Conservation (phyloP, 1,140 invertebrate species). For the Halyomorpha halys region DNA sequence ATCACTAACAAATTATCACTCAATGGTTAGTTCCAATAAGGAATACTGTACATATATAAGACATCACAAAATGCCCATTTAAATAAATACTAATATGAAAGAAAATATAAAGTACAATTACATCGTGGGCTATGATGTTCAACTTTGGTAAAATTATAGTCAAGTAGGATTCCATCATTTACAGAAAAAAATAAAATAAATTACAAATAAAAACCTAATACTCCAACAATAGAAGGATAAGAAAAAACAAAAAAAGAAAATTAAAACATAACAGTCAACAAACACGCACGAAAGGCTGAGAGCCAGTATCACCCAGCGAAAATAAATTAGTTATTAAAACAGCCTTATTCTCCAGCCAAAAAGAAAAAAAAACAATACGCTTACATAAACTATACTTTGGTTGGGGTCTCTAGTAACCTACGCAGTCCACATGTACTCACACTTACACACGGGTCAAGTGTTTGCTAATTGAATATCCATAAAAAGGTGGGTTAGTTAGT, state of each 20-base stretch:
- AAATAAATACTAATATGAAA: slow-evolving; percentile 2
- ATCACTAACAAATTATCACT: slow-evolving; percentile 17
- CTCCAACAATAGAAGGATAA: too few relatives aligned
- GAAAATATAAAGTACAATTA: background rate
- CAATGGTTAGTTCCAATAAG: background rate
- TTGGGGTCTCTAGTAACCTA: background rate
- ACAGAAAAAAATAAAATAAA: background rate
- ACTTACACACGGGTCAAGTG: too few relatives aligned
- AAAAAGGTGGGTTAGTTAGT: too few relatives aligned
- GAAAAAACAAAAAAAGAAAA: too few relatives aligned
- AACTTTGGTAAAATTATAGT: slow-evolving; percentile 8
- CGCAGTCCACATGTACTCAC: too few relatives aligned
- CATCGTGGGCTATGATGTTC: background rate
- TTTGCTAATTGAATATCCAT: too few relatives aligned
- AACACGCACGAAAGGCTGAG: too few relatives aligned
- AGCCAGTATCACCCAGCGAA: background rate
- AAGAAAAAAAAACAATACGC: background rate
- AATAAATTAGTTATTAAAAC: slow-evolving; percentile 3
- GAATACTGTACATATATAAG: slow-evolving; percentile 10
- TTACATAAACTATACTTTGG: slow-evolving; percentile 13
- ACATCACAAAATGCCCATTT: background rate
- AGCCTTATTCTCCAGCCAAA: slow-evolving; percentile 12
- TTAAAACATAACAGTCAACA: too few relatives aligned
- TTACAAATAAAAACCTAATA: too few relatives aligned
- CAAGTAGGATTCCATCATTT: background rate